A percentile compares a stretch with the other conserved stretches of the same genome.
phyloP scores from a whole-genome alignment of 2,888 invertebrate species.

The Plutella xylostella region DNA sequence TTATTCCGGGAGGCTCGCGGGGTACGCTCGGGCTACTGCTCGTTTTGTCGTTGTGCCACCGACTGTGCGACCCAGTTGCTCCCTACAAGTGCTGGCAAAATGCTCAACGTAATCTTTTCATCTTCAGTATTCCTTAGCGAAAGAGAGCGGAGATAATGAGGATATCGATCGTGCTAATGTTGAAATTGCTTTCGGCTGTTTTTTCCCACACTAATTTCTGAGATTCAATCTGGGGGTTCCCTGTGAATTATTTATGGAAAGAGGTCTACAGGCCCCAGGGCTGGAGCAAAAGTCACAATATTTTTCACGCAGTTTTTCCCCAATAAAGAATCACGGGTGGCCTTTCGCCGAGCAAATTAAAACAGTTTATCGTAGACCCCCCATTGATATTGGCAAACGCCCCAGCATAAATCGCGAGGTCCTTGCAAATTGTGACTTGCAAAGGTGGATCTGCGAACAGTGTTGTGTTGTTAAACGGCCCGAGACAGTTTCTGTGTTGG shows the following conservation, averaged over 20 bases:
- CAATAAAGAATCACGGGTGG: neutral
- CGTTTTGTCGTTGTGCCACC: constrained; percentile 1
- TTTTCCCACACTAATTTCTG: too few relatives aligned
- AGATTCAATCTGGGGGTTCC: too few relatives aligned
- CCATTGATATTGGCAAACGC: neutral
- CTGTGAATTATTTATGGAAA: too few relatives aligned
- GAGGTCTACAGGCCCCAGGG: too few relatives aligned
- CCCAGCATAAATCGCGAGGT: too few relatives aligned
- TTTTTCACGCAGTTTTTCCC: too few relatives aligned
- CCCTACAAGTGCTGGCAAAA: neutral
- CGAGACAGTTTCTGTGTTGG: constrained; percentile 17
- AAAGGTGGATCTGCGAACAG: neutral
- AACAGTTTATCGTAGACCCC: neutral
- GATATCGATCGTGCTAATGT: too few relatives aligned
- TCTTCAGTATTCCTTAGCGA: too few relatives aligned
- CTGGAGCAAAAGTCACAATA: too few relatives aligned
- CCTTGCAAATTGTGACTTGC: too few relatives aligned
- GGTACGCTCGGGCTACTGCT: neutral
- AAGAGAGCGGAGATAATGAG: too few relatives aligned
- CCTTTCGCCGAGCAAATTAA: neutral
- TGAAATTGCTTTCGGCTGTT: too few relatives aligned
- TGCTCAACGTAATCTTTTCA: neutral
- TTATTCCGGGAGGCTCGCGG: constrained; percentile 1
- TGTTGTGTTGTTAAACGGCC: constrained; percentile 14
- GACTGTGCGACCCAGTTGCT: neutral